Conservation (phyloP, 1,140 invertebrate genomes). For the Brachionus calyciflorus region DNA sequence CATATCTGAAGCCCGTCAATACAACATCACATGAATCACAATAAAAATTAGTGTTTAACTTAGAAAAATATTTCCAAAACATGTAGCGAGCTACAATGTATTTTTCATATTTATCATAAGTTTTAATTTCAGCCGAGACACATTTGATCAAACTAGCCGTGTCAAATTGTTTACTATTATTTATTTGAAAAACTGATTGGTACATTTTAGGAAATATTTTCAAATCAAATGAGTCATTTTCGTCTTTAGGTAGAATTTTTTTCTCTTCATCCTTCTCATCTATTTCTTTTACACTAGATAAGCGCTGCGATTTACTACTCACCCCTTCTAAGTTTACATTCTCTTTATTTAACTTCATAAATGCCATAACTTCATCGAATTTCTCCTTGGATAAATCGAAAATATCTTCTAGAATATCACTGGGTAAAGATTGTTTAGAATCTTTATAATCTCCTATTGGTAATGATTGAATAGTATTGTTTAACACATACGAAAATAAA, state of each 20-base stretch:
- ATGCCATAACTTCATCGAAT: background rate
- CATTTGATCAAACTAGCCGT: constrained; percentile 15
- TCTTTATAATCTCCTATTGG: constrained; percentile 10
- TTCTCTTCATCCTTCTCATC: background rate
- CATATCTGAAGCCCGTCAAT: background rate
- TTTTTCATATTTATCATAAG: constrained; percentile 35
- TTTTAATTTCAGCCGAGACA: background rate
- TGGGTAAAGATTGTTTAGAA: background rate
- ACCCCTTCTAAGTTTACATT: background rate
- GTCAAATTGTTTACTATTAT: constrained; percentile 16
- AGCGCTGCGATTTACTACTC: background rate
- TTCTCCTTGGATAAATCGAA: constrained; percentile 14
- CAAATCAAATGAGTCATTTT: constrained; percentile 16
- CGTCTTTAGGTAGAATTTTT: background rate
- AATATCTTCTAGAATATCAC: constrained; percentile 12
- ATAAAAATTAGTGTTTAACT: constrained; percentile 19
- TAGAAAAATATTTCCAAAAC: constrained; percentile 46
- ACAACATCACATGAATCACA: constrained; percentile 31
- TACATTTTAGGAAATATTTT: constrained; percentile 43
- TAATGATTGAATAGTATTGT: background rate
- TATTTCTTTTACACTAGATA: background rate
- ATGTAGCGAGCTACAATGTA: constrained; percentile 42
- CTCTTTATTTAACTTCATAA: background rate
- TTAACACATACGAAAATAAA: background rate
- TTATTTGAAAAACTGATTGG: constrained; percentile 29